Percentiles rank a stretch among this genome's conserved stretches.
Evolutionary conservation across 53 echinoderm and acorn worm genomes (phyloP).

Genomic region (Pentamera pediparva): DNA sequence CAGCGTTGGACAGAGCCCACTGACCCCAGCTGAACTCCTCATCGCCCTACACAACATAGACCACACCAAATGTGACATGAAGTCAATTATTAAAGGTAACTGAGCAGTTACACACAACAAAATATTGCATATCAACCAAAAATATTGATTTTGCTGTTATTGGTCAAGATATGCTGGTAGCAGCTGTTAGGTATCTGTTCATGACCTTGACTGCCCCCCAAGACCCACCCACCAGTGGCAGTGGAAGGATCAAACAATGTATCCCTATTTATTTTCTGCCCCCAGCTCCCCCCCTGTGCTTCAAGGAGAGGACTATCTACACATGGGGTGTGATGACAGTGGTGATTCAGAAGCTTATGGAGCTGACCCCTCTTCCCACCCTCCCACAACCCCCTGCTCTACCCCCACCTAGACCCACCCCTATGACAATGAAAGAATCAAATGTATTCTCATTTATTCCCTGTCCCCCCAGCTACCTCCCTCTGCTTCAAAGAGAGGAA

Average conservation of each 20-base stretch:
- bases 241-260: no score
- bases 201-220: neutral
- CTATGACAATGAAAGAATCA: no score
- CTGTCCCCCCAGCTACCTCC: constrained; percentile 62
- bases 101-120: neutral
- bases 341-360: constrained; percentile 64
- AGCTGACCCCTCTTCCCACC: constrained; percentile 49
- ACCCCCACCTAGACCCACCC: no score
- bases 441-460: no score
- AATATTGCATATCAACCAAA: neutral
- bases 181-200: neutral
- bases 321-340: constrained; percentile 57
- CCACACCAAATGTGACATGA: constrained; percentile 90
- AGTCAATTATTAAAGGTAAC: constrained; percentile 94
- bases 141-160: neutral
- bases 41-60: constrained; percentile 92
- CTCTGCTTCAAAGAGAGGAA: constrained; percentile 96
- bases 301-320: constrained; percentile 65
- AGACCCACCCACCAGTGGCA: no score
- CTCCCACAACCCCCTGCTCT: no score
- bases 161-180: no score
- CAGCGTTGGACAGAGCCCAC: constrained; percentile 90
- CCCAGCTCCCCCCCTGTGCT: constrained; percentile 62
- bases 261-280: no score
- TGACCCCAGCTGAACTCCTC: constrained; percentile 89